Percentiles rank a stretch among this genome's conserved stretches.
Evolutionary conservation across 1,140 invertebrate genomes (phyloP).

Genomic region (Eufriesea mexicana): DNA sequence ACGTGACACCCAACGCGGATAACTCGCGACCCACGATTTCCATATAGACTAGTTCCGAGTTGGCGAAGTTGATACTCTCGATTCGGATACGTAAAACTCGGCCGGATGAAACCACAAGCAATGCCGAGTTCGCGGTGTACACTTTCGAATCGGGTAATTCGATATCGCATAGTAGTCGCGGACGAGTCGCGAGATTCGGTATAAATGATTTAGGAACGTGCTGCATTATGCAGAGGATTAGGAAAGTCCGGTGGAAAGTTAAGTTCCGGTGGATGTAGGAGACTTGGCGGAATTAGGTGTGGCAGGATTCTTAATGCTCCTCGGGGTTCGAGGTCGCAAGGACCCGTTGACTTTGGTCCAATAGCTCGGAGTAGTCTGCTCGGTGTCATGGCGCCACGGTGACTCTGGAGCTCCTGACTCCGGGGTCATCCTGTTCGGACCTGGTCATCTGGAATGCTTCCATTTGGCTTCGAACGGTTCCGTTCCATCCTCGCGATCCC

Average conservation of each 20-base stretch:
- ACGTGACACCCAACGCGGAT: not conserved
- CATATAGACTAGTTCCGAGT: conserved; percentile 1
- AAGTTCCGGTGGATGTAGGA: not conserved
- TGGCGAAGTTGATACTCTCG: not conserved
- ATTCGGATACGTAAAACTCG: not conserved
- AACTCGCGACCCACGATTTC: not conserved
- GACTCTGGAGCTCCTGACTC: not conserved
- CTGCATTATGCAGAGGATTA: not conserved
- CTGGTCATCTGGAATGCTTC: too few species aligned
- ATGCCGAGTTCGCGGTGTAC: not conserved
- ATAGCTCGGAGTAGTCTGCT: not conserved
- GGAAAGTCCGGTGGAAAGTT: not conserved
- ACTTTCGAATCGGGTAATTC: not conserved
- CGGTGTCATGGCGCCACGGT: not conserved
- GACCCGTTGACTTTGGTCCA: not conserved
- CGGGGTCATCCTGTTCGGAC: too few species aligned
- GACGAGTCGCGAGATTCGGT: not conserved
- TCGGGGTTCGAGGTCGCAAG: too few species aligned
- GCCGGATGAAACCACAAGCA: too few species aligned
- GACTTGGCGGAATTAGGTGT: not conserved
- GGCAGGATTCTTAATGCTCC: not conserved
- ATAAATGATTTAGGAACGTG: not conserved
- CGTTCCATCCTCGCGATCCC: too few species aligned
- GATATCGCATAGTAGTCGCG: not conserved
- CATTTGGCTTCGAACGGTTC: too few species aligned